Evolutionary conservation across 2,797 vertebrate species (phyloP), one percentile per base, ranked within the genome.

Genomic region (Sebastes goodei): DNA sequence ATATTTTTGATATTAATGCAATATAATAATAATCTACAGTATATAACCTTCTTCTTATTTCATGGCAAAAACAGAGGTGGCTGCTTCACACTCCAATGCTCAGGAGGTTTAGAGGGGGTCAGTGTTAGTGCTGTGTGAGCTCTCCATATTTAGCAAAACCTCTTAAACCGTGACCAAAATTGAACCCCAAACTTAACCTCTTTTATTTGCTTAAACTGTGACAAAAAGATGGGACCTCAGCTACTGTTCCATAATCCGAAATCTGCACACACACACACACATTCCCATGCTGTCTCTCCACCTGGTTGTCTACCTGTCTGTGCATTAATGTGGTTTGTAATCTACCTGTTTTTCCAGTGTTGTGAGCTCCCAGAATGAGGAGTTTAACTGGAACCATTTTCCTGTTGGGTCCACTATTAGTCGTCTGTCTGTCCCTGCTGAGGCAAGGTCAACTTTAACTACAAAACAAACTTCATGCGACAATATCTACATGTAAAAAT

Each of bases 281-380:
- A 17, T 4, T 2, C 30, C 23, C n/a, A 27, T 59, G 4, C 7
- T 49, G 32, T 11, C 7, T 6, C 14, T 21, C 42, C 25, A 2
- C 20, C 11, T 80, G 7, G 4, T 38, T 38, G 35, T 38, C 4
- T 4, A 7, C 6, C 27, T 15, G 1, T 62, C 67, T 23, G 29
- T 11, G 7, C 12, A 23, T 27, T n/a, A 12, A 10, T 23, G 11
- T 35, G n/a, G 7, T 23, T 7, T 46, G 20, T 5, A 9, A 2
- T 55, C 60, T 85, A 94, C 93, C 93, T 88, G 93, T 93, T 87
- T 94, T 93, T 35, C 93, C 93, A 49, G 91, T 90, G 85, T 93
- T 92, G 7, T 87, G 88, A 61, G 87, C 80, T 74, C 93, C 93
- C 72, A 94, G 81, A n/a, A 94, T 53, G 52, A 94, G 89, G n/a